Evolutionary conservation across 2,888 invertebrate species (phyloP).

Genomic region (Apamea crenata): DNA sequence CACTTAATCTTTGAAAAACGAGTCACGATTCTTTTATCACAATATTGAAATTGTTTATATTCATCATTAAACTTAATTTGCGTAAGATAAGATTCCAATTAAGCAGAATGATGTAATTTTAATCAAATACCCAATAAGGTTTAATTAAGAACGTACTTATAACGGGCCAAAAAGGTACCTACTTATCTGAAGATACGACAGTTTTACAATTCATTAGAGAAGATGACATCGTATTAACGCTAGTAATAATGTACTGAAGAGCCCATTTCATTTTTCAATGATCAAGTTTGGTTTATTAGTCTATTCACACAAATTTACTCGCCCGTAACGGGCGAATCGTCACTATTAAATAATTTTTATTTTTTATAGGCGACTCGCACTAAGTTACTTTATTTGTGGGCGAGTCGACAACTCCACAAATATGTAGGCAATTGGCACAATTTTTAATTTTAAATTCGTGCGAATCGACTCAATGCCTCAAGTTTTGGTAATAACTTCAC

Average conservation of each 20-base stretch:
- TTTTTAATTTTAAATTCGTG: neutral
- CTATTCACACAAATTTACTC: neutral
- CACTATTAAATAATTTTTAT: neutral
- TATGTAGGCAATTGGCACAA: neutral
- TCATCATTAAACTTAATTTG: slow-evolving; percentile 47
- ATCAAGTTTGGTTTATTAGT: neutral
- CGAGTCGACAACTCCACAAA: neutral
- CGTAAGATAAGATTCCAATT: slow-evolving; percentile 53
- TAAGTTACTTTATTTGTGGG: no score
- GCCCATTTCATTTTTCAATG: slow-evolving; percentile 5
- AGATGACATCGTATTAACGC: slow-evolving; percentile 39
- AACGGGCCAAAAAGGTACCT: slow-evolving; percentile 8
- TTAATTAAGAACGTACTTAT: slow-evolving; percentile 45
- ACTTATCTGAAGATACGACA: slow-evolving; percentile 35
- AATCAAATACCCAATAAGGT: slow-evolving; percentile 42
- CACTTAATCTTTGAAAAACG: slow-evolving; percentile 31
- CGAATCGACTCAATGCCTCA: neutral
- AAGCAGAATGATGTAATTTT: slow-evolving; percentile 43
- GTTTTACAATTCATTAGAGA: slow-evolving; percentile 49
- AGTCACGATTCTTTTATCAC: slow-evolving; percentile 20
- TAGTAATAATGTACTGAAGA: slow-evolving; percentile 21
- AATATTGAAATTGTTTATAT: slow-evolving; percentile 38
- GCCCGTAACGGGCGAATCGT: neutral
- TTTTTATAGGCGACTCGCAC: no score
- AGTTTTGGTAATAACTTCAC: slow-evolving; percentile 17